These are phyloP conservation scores for Meteorus sp. DNA, from an alignment of 1,140 invertebrate species.

Conservation along the genomic window DNA sequence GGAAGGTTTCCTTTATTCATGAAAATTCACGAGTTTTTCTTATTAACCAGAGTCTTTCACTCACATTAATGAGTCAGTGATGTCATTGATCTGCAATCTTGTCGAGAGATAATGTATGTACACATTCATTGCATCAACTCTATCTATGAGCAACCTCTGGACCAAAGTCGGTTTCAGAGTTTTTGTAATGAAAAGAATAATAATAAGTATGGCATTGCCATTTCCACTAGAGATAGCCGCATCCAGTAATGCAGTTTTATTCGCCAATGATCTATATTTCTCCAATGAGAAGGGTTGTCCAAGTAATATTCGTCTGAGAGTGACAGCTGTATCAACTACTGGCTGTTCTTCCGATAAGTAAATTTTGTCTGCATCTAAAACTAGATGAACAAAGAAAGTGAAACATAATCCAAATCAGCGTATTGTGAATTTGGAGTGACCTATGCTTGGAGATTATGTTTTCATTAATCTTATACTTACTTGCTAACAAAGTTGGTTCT, in stretches of 20 bases:
- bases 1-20: not conserved
- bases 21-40: constrained; percentile 3
- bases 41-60: constrained; percentile 29
- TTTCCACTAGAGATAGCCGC: constrained; percentile 57
- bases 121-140: constrained; percentile 55
- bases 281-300: constrained; percentile 57
- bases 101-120: constrained; percentile 61
- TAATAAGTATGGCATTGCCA: constrained; percentile 62
- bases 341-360: constrained; percentile 37
- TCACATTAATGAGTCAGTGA: constrained; percentile 61
- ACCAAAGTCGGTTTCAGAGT: constrained; percentile 59
- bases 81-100: constrained; percentile 56
- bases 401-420: no score
- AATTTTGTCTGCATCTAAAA: constrained; percentile 44
- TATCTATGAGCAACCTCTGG: constrained; percentile 54
- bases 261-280: constrained; percentile 57
- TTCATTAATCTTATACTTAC: constrained; percentile 35
- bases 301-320: constrained; percentile 55
- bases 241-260: constrained; percentile 59
- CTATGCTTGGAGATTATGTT: not conserved
- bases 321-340: constrained; percentile 44
- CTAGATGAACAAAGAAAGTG: constrained; percentile 37
- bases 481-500: constrained; percentile 48
- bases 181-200: constrained; percentile 59
- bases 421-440: no score